phyloP scores from a whole-genome alignment of 2,797 vertebrate genomes.

The Scleropages formosus region DNA sequence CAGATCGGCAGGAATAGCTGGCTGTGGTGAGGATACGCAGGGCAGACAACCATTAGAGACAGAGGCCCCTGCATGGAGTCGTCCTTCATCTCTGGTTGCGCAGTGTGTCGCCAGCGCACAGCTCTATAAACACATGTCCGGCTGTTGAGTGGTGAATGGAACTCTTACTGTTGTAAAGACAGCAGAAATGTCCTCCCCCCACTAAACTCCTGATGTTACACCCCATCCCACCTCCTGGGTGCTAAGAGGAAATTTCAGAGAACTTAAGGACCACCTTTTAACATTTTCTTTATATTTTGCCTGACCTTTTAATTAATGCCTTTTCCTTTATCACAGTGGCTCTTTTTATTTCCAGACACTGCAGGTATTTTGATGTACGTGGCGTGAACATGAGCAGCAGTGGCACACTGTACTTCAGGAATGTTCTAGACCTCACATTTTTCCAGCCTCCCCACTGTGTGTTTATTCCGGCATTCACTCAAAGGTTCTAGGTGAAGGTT shows the following conservation, averaged over 20 bases:
- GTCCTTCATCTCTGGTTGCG: too few relatives aligned
- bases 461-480: constrained; percentile 33
- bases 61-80: background rate
- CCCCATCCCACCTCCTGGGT: too few relatives aligned
- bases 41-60: constrained; percentile 2
- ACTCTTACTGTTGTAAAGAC: constrained; percentile 12
- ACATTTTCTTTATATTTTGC: constrained; percentile 9
- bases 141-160: background rate
- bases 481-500: background rate
- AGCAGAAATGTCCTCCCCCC: background rate
- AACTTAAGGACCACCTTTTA: background rate
- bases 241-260: background rate
- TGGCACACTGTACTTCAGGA: constrained; percentile 34
- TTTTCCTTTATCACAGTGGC: constrained; percentile 14
- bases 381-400: background rate
- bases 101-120: background rate
- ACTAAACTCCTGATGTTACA: background rate
- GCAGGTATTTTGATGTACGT: background rate
- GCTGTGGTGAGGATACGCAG: background rate
- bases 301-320: constrained; percentile 21
- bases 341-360: constrained; percentile 3
- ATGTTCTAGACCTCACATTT: constrained; percentile 15
- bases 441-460: constrained; percentile 41
- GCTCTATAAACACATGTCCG: background rate
- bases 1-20: too few relatives aligned